A percentile compares a stretch with the other conserved stretches of the same genome.
phyloP scores from a whole-genome alignment of 2,888 invertebrate species.

The Sesia apiformis region DNA sequence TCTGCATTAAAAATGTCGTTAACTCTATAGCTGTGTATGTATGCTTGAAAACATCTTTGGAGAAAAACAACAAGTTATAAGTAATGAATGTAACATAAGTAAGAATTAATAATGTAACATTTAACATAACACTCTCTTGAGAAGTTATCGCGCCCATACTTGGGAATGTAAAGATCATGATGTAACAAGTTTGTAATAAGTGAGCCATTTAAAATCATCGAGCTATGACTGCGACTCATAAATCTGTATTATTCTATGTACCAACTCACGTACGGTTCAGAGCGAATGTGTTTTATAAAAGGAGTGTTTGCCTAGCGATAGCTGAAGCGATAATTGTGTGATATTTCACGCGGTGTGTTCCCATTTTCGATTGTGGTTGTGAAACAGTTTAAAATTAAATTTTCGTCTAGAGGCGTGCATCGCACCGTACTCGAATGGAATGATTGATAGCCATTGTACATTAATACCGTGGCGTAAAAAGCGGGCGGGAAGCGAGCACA shows the following conservation, averaged over 20 bases:
- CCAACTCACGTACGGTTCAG: not conserved
- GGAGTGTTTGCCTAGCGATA: conserved; percentile 1
- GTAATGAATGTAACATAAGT: too few species aligned
- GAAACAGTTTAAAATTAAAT: conserved; percentile 26
- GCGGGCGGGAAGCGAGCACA: conserved; percentile 12
- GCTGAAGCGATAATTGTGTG: conserved; percentile 14
- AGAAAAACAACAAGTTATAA: too few species aligned
- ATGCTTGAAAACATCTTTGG: too few species aligned
- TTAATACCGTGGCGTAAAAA: conserved; percentile 6
- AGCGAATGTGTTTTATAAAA: not conserved
- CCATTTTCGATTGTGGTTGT: conserved; percentile 23
- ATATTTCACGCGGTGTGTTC: conserved; percentile 18
- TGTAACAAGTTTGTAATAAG: not conserved
- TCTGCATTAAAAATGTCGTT: too few species aligned
- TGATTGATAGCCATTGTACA: conserved; percentile 28
- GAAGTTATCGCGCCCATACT: too few species aligned
- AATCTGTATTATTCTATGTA: not conserved
- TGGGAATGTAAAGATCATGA: too few species aligned
- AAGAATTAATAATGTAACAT: too few species aligned
- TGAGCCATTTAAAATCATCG: not conserved
- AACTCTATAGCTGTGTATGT: too few species aligned
- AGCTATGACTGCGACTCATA: not conserved
- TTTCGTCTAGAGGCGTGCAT: conserved; percentile 21
- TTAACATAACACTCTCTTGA: too few species aligned
- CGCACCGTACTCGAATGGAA: conserved; percentile 22